These are phyloP conservation scores for Takifugu flavidus DNA, from an alignment of 2,113 vertebrate species.

Conservation along the genomic window DNA sequence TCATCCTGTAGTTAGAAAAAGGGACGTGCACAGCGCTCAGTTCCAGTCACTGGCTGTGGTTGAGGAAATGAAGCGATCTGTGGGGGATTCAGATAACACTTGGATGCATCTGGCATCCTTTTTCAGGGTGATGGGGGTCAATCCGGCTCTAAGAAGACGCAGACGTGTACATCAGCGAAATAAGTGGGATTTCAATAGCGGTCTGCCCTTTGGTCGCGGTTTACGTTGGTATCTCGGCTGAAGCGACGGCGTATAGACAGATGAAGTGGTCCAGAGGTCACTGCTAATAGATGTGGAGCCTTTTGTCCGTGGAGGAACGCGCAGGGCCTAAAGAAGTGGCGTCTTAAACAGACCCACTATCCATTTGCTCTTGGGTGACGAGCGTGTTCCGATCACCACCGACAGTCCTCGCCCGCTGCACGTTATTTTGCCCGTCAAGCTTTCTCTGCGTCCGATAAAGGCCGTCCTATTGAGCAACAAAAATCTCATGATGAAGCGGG, in stretches of 20 bases:
- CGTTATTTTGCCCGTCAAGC: slow-evolving; percentile 31
- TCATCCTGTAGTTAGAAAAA: slow-evolving; percentile 54
- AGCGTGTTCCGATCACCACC: slow-evolving; percentile 13
- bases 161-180: neutral
- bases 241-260: slow-evolving; percentile 45
- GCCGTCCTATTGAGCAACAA: slow-evolving; percentile 30
- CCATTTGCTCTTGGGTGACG: neutral
- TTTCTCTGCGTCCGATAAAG: slow-evolving; percentile 33
- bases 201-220: slow-evolving; percentile 40
- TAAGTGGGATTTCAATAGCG: neutral
- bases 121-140: slow-evolving; percentile 20
- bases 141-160: slow-evolving; percentile 28
- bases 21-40: slow-evolving; percentile 23
- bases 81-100: slow-evolving; percentile 26
- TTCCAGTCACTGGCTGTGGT: slow-evolving; percentile 6
- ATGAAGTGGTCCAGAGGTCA: slow-evolving; percentile 53
- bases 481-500: slow-evolving; percentile 42
- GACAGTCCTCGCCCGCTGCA: slow-evolving; percentile 18
- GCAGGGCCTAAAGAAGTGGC: neutral
- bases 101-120: slow-evolving; percentile 64
- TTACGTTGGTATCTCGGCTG: slow-evolving; percentile 39
- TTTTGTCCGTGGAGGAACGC: neutral
- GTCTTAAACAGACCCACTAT: no score
- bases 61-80: slow-evolving; percentile 32
- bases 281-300: slow-evolving; percentile 32